Base-by-base conservation (phyloP, 2,888 invertebrate genomes). In the Anoplius nigerrimus region DNA sequence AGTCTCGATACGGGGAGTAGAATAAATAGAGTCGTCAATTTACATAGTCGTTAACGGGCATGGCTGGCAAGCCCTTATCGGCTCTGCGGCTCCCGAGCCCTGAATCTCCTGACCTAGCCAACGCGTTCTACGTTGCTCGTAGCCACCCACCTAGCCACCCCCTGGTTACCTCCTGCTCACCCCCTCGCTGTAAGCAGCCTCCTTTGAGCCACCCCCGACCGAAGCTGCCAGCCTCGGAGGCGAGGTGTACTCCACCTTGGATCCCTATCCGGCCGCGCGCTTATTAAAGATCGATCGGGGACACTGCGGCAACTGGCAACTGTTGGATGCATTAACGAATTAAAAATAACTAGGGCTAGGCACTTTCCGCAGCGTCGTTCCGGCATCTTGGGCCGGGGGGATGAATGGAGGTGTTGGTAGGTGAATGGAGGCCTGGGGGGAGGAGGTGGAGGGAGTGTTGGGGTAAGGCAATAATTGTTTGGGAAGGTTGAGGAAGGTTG, bases 21-120 rank as follows among this genome's bases (percentile, higher is more conserved):
- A 85, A 86, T 85, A 87, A 86, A 86, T 86, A 86, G 85, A 86
- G 78, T 76, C 83, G 84, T 86, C 85, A 85, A 86, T 86, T 86
- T 87, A 84, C 87, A 87, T 86, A 87, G 84, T 86, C 85, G 84
- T 86, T 87, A 85, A 82, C 82, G 76, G 76, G 76, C 74, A 79
- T 74, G 77, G 72, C 80, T 86, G 84, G 86, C 85, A 82, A 82
- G 76, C 83, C 82, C 85, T 86, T 86, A 86, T 86, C 86, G 80
- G 80, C 75, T 78, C 74, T 70, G 74, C 73, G 74, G 76, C 75
- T 81, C 68, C 81, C 76, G 78, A 80, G 82, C n/a, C n/a, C 34
- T 34, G 34, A 34, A 34, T 82, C 80, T 81, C 78, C 83, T 81
- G 84, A 82, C 83, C 82, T 81, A 81, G 81, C 80, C 84, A 84